These are phyloP conservation scores for Rhea pennata DNA, from an alignment of 2,113 vertebrate species.

Conservation along the genomic window DNA sequence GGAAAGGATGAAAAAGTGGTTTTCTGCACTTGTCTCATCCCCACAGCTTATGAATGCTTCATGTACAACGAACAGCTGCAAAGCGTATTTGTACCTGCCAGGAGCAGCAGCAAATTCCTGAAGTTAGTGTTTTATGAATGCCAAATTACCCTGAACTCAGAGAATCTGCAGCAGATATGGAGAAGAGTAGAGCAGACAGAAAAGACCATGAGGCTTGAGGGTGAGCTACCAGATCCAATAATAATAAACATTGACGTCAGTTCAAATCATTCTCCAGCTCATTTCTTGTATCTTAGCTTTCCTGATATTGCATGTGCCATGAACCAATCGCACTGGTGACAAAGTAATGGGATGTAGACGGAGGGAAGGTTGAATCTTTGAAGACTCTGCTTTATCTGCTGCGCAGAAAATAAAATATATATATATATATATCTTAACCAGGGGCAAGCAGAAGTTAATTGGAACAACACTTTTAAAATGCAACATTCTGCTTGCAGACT, in stretches of 20 bases:
- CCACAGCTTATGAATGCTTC: background rate
- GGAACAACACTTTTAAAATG: background rate
- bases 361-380: background rate
- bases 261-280: background rate
- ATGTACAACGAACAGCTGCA: background rate
- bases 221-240: background rate
- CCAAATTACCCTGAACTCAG: background rate
- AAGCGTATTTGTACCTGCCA: conserved; percentile 5
- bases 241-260: background rate
- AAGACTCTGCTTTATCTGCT: background rate
- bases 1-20: background rate
- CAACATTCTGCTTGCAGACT: background rate
- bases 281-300: background rate
- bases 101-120: background rate
- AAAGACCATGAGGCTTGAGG: background rate
- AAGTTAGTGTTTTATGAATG: background rate
- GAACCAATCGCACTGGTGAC: background rate
- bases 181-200: background rate
- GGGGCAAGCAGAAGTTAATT: background rate
- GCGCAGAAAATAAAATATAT: background rate
- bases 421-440: background rate
- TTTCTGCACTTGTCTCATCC: background rate
- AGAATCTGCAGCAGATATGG: background rate
- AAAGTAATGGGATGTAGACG: background rate
- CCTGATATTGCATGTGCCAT: background rate